Evolutionary conservation across 1,140 invertebrate species (phyloP), one percentile per base, ranked within the genome.

Genomic region (Caenorhabditis remanei): DNA sequence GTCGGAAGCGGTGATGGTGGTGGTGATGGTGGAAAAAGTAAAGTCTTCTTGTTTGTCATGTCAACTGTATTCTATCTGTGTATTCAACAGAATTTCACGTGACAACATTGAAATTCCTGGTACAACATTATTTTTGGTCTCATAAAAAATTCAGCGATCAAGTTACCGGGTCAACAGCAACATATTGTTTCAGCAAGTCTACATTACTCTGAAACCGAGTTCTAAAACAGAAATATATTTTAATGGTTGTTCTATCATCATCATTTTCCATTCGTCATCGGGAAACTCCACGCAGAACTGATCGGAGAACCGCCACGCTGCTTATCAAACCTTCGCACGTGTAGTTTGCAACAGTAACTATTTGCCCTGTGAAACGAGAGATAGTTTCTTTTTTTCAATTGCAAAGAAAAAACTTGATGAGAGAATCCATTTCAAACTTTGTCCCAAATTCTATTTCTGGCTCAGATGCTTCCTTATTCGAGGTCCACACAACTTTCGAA

Each of bases 31-130:
- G 11, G 46, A 79, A 50, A 79, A 79, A 43, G 43, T 53, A 79
- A 50, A 79, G 40, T 53, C 71, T 79, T 79, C 65, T 41, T 79
- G 40, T 79, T 79, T 79, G 71, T 50, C 71, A 79, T 79, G 71
- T 79, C 71, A 71, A 79, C 71, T 50, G 43, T 50, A 24, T 79
- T 79, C 46, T 53, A 24, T 71, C 5, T 43, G 4, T 32, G n/a
- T 32, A 71, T 46, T 46, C 71, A 79, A 43, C n/a, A 24, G 14
- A 50, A 46, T 53, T 50, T 79, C 71, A 79, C 71, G 71, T 79
- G 71, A 50, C 43, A n/a, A 9, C 56, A 21, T n/a, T 7, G 13
- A 58, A 58, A 58, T 58, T 7, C 1, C 8, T 58, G 14, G 14
- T 21, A 19, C 6, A 7, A 7, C 14, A 14, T 58, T 58, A 7